Percentiles rank a stretch among this genome's conserved stretches.
These are phyloP conservation scores for Zophobas morio DNA, from an alignment of 1,140 invertebrate genomes.

Conservation along the genomic window DNA sequence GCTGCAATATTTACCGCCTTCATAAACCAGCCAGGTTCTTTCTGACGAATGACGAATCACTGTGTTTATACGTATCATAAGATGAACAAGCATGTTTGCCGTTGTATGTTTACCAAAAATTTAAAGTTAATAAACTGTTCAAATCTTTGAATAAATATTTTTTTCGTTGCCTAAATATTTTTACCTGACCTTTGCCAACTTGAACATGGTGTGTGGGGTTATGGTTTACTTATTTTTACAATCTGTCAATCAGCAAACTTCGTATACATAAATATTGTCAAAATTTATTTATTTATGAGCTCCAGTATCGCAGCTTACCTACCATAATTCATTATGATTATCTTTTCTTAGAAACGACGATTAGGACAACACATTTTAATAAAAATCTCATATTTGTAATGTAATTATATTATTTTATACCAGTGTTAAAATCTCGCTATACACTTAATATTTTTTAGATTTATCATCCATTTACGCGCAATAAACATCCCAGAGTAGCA, in stretches of 20 bases:
- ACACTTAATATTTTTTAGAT: too few species aligned
- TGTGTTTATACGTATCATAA: slow-evolving; percentile 8
- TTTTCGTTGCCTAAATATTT: slow-evolving; percentile 41
- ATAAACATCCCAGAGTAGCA: too few species aligned
- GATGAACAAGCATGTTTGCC: slow-evolving; percentile 3
- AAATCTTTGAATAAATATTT: slow-evolving; percentile 49
- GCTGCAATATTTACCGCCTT: too few species aligned
- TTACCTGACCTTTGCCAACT: slow-evolving; percentile 45
- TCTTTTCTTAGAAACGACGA: too few species aligned
- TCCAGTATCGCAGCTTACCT: background rate
- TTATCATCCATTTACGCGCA: too few species aligned
- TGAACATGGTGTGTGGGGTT: slow-evolving; percentile 54
- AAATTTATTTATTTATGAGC: background rate
- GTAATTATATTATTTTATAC: too few species aligned
- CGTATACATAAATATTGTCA: background rate
- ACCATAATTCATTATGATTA: too few species aligned
- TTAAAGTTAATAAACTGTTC: slow-evolving; percentile 43
- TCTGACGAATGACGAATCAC: too few species aligned
- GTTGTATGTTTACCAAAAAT: slow-evolving; percentile 26
- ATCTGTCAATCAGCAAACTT: slow-evolving; percentile 8
- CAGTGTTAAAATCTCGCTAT: too few species aligned
- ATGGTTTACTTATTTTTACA: slow-evolving; percentile 51
- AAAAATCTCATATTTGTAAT: too few species aligned
- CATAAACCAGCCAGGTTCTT: too few species aligned
- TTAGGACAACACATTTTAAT: too few species aligned